These are phyloP conservation scores for Spodoptera picta DNA, from an alignment of 2,888 invertebrate genomes.

Conservation along the genomic window DNA sequence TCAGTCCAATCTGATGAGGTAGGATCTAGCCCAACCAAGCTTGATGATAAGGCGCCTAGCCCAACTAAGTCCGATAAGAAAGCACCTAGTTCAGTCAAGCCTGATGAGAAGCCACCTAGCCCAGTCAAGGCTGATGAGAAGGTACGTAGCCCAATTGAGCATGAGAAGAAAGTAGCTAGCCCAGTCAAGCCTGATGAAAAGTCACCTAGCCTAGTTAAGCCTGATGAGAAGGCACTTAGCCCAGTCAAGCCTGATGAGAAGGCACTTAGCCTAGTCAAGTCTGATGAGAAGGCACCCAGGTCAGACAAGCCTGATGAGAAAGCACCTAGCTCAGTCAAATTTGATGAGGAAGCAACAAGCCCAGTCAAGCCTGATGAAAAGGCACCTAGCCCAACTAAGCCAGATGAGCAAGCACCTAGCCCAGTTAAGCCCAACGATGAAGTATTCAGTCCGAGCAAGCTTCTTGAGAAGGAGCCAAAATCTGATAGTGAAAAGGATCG, in stretches of 20 bases:
- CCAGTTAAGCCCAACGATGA: constrained; percentile 14
- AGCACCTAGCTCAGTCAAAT: constrained; percentile 7
- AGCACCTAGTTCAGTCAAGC: constrained; percentile 7
- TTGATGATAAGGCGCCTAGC: constrained; percentile 13
- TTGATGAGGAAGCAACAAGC: constrained; percentile 3
- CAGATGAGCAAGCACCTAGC: constrained; percentile 21
- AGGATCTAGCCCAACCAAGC: constrained; percentile 1
- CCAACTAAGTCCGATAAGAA: constrained; percentile 11
- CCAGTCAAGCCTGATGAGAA: constrained; percentile 15
- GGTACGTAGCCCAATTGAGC: constrained; percentile 13
- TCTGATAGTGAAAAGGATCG: constrained; percentile 6
- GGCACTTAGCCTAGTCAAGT: constrained; percentile 2
- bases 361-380: constrained; percentile 11
- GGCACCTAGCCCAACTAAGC: constrained; percentile 16
- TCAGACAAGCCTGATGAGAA: constrained; percentile 4
- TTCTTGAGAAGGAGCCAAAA: constrained; percentile 9
- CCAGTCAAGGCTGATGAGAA: constrained; percentile 9
- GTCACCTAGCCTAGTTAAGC: constrained; percentile 9
- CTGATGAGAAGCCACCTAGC: constrained; percentile 1
- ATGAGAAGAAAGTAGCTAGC: too few species aligned
- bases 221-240: constrained; percentile 2
- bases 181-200: constrained; percentile 25
- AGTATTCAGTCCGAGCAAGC: constrained; percentile 1
- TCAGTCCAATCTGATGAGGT: constrained; percentile 7
- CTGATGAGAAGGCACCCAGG: constrained; percentile 4